Evolutionary conservation across 1,140 invertebrate species (phyloP).

Genomic region (Nylanderia fulva): DNA sequence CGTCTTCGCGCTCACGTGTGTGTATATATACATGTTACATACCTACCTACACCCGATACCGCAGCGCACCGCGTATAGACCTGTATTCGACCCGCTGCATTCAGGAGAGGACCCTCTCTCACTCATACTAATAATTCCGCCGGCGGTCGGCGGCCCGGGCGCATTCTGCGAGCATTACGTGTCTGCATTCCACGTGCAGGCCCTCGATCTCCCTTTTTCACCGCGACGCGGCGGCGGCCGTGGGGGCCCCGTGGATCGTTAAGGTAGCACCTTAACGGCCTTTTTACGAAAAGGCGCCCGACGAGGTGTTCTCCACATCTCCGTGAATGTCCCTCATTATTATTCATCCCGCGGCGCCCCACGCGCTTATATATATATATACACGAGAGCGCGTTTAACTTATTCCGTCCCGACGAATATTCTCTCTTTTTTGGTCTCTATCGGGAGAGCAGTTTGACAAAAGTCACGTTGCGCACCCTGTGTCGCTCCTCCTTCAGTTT

Average conservation of each 20-base stretch:
- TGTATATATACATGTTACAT: neutral
- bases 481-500: neutral
- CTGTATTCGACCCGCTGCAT: constrained; percentile 71
- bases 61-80: constrained; percentile 41
- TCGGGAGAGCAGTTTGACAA: constrained; percentile 33
- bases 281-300: constrained; percentile 75
- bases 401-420: constrained; percentile 34
- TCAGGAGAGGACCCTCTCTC: constrained; percentile 72
- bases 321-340: constrained; percentile 76
- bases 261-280: constrained; percentile 76
- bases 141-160: constrained; percentile 69
- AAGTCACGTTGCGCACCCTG: constrained; percentile 22
- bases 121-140: constrained; percentile 81
- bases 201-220: constrained; percentile 73
- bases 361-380: constrained; percentile 38
- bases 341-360: constrained; percentile 79
- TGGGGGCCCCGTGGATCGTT: constrained; percentile 73
- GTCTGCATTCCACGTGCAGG: constrained; percentile 82
- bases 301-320: constrained; percentile 65
- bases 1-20: constrained; percentile 5
- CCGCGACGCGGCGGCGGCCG: constrained; percentile 27
- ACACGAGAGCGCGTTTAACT: constrained; percentile 47
- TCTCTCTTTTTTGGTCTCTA: constrained; percentile 10
- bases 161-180: constrained; percentile 83
- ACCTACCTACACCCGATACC: neutral